Evolutionary conservation across 2,113 vertebrate genomes (phyloP), one percentile per base, ranked within the genome.

Genomic region (Eupsittula cactorum): DNA sequence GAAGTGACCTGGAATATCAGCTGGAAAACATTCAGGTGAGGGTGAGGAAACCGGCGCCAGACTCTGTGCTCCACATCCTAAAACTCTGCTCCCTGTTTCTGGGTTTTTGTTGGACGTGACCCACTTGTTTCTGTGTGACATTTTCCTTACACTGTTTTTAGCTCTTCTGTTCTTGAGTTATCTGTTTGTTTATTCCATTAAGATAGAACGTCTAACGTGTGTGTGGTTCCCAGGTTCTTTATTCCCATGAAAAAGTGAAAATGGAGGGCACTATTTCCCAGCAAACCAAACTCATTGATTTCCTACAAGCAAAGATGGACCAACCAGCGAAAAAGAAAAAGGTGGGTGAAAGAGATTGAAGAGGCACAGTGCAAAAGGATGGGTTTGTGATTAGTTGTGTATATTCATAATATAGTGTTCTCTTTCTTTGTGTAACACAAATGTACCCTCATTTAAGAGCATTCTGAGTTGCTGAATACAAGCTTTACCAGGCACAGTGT

Each of bases 221-320:
- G 29, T 90, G 65, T 90, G 97, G 97, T 97, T 98, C 97, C 94
- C 98, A 99, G 99, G 99, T 99, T 96, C 99, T 99, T 90, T 99
- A 99, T 98, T 99, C 99, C 95, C 99, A 99, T 93, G 99, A 99
- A 97, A 99, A 99, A 97, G 99, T 99, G 97, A 99, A 99, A 98
- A 99, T 99, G 99, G 99, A 99, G 96, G 99, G 99, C 80, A 99
- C 99, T 91, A 99, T 99, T 98, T 99, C 99, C 81, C 99, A 99
- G 96, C 99, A 99, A 98, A 99, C 98, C 96, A 99, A 99, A 97
- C 99, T 99, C 93, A 99, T 99, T 75, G 99, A 99, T 98, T 99
- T 99, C 96, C 98, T 99, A 49, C 99, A 99, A 98, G 98, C 99
- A 93, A 99, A 99, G 98, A 99, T 99, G 99, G 99, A 99, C 91